Evolutionary conservation across 2,888 invertebrate species (phyloP), one percentile per base, ranked within the genome.

Genomic region (Sarcophaga variegata): DNA sequence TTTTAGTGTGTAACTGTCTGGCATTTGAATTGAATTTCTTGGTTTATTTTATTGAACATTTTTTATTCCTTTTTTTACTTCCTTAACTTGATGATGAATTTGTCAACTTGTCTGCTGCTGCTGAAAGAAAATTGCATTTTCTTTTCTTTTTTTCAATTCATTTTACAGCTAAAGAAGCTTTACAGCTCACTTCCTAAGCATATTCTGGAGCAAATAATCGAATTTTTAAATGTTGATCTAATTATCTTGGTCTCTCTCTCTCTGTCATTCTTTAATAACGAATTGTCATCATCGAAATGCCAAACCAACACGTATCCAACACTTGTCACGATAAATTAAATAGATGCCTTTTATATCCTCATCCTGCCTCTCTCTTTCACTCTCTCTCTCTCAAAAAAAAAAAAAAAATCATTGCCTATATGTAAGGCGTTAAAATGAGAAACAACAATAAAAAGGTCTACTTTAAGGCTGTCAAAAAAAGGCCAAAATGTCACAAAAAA

Each of bases 101-200:
- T 84, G 62, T 75, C 75, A 88, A 82, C 81, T 81, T 88, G 89
- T 89, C 89, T 88, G 85, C 60, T 63, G 60, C 75, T 60, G 37
- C 37, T 37, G 10, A 37, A 37, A 78, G 62, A 72, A 88, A 88
- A 88, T 89, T 88, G 86, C 84, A 89, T 88, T 88, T 88, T 85
- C 88, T 82, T 79, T 83, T 59, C 2, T 14, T 17, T 59, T 75
- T 77, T 37, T 6, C 45, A 82, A 37, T 81, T 81, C 69, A 59
- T 20, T 49, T 22, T 11, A 59, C 37, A 59, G 17, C 59, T 59
- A 59, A 59, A 59, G 59, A 12, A 59, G 59, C 5, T 59, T 59
- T 17, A 59, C 37, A 17, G n/a, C 59, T 59, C 59, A 59, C 6
- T 59, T n/a, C 17, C 59, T 59, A 14, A 17, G 14, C 59, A 59